Evolutionary conservation across 2,888 invertebrate genomes (phyloP).

Genomic region (Trypoxylon attenuatum): DNA sequence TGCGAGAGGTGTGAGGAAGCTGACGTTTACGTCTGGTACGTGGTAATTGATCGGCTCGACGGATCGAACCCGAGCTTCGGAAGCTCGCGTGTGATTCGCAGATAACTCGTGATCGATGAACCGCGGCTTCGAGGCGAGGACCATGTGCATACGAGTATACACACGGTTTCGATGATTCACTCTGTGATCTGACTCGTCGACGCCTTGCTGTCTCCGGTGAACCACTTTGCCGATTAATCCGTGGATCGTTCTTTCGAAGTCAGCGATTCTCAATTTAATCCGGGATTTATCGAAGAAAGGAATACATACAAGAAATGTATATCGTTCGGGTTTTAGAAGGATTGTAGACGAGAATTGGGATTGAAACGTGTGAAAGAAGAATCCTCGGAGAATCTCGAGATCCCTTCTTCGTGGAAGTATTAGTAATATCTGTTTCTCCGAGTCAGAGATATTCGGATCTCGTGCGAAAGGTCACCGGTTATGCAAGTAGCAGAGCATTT

Average conservation of each 20-base stretch:
- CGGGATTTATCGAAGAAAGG: too few species aligned
- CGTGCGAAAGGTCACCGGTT: conserved; percentile 33
- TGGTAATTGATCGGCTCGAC: conserved; percentile 18
- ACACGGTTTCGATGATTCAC: conserved; percentile 54
- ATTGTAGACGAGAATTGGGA: too few species aligned
- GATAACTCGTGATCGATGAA: conserved; percentile 34
- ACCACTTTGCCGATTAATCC: conserved; percentile 34
- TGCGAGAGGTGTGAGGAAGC: conserved; percentile 23
- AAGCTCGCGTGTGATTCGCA: conserved; percentile 12
- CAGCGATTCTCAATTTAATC: too few species aligned
- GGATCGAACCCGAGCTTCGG: conserved; percentile 16
- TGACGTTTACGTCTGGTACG: conserved; percentile 1
- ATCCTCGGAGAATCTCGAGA: too few species aligned
- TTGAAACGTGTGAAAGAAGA: too few species aligned
- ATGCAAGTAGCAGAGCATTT: conserved; percentile 16
- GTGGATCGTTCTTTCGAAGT: too few species aligned
- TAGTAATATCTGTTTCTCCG: conserved; percentile 4
- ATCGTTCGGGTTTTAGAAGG: too few species aligned
- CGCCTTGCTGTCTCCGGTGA: conserved; percentile 35
- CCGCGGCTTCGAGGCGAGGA: too few species aligned
- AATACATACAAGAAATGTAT: too few species aligned
- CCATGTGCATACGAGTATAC: too few species aligned
- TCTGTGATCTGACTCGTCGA: conserved; percentile 27
- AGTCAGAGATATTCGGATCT: conserved; percentile 25
- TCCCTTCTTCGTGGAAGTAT: too few species aligned